These are phyloP conservation scores for Penaeus vannamei DNA, from an alignment of 1,140 invertebrate species.

Conservation along the genomic window DNA sequence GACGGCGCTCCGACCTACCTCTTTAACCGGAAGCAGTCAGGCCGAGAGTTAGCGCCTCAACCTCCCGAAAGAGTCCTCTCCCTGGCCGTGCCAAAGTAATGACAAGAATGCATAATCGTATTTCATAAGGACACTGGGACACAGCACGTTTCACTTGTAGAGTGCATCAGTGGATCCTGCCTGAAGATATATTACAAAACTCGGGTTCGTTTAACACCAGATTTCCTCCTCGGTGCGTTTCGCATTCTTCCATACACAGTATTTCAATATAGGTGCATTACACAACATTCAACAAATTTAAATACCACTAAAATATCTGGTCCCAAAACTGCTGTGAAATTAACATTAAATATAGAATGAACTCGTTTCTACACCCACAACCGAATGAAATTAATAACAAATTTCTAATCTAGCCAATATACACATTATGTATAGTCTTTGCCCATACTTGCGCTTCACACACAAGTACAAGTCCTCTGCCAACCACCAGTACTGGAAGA, in stretches of 20 bases:
- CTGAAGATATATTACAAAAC: neutral
- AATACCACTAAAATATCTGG: conserved; percentile 27
- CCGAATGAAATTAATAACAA: conserved; percentile 36
- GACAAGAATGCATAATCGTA: conserved; percentile 10
- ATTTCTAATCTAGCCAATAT: conserved; percentile 40
- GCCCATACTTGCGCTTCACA: conserved; percentile 1
- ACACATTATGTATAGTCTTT: conserved; percentile 37
- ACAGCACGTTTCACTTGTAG: conserved; percentile 35
- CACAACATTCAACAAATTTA: conserved; percentile 1
- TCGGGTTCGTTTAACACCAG: too few species aligned
- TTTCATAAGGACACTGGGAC: conserved; percentile 37
- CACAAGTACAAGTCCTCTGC: conserved; percentile 10
- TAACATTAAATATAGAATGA: conserved; percentile 31
- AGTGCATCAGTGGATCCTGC: conserved; percentile 2
- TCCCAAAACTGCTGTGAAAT: conserved; percentile 40
- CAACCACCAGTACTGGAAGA: conserved; percentile 45
- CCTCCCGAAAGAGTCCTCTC: neutral
- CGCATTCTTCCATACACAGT: too few species aligned
- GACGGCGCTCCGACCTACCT: neutral
- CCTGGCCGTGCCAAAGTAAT: neutral
- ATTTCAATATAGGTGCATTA: neutral
- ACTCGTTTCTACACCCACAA: conserved; percentile 39
- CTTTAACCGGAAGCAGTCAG: neutral
- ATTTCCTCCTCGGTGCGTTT: too few species aligned
- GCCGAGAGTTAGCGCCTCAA: neutral